Base-by-base conservation (phyloP, 2,888 invertebrate species). In the Carabus problematicus region DNA sequence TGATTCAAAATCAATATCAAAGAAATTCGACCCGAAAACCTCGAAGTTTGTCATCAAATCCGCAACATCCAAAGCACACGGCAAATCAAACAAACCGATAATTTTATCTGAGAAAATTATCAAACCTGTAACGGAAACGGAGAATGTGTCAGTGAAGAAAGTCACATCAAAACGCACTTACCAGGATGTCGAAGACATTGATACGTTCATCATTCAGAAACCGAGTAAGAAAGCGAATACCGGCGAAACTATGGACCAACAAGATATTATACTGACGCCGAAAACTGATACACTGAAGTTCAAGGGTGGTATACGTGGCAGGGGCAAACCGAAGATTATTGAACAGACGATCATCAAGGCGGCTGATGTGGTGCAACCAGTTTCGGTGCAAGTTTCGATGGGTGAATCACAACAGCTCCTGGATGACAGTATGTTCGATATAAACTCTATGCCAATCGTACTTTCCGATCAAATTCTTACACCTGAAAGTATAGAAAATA, bases 401-500 rank as follows among this genome's bases (percentile, higher is more conserved):
- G 70, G 69, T 3, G 71, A 70, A 40, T 40, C 71, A 16, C 63
- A 70, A 8, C 73, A 72, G 56, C 49, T 71, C 8, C 75, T 77
- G 60, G 86, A 86, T 71, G 85, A 85, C 63, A 77, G 82, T 68
- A 80, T 87, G 72, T 87, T 91, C 72, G 91, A 92, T 77, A 91
- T 91, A 42, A 89, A 89, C 78, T 90, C 90, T 1, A 91, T 91
- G 89, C 91, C 91, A 1, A 89, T 91, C 71, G 89, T 91, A 3
- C 79, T 91, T 49, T 89, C 89, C 41, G 91, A 91, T 73, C 90
- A 91, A 74, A 85, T 88, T 47, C 79, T 90, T 70, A 88, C 88
- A 0, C 86, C 89, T 0, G 90, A 90, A 76, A 88, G 81, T 75
- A 87, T 90, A 62, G 89, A 90, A 74, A 88, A 88, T 76, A 87